A percentile compares a stretch with the other conserved stretches of the same genome.
Conservation (phyloP, 2,113 vertebrate genomes). For the Phalacrocorax brasilianus region DNA sequence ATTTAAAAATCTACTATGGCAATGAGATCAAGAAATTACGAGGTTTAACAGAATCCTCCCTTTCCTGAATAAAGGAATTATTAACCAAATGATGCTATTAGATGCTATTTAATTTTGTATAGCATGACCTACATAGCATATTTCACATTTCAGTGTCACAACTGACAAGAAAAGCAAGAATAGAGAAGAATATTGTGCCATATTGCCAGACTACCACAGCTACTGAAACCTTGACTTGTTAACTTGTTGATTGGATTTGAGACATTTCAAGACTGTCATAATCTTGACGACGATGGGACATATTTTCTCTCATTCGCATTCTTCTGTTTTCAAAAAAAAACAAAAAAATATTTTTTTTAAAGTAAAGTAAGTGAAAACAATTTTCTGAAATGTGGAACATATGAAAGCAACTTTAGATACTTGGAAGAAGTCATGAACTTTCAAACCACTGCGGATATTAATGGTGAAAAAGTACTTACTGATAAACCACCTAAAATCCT, state of each 20-base stretch:
- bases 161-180: neutral
- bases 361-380: neutral
- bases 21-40: neutral
- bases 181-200: neutral
- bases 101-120: neutral
- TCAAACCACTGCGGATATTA: neutral
- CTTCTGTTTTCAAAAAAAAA: neutral
- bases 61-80: neutral
- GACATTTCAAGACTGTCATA: neutral
- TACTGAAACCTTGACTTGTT: neutral
- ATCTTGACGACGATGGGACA: neutral
- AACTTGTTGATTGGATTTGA: neutral
- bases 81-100: neutral
- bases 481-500: conserved; percentile 35
- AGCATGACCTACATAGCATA: neutral
- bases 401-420: neutral
- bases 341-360: neutral
- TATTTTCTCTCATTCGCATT: neutral
- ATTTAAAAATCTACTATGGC: neutral
- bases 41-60: neutral
- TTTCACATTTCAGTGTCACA: neutral
- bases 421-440: neutral
- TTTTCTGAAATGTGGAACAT: neutral
- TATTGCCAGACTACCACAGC: neutral
- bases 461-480: conserved; percentile 18